Conservation (phyloP, 1,140 invertebrate species). For the Cherax destructor region DNA sequence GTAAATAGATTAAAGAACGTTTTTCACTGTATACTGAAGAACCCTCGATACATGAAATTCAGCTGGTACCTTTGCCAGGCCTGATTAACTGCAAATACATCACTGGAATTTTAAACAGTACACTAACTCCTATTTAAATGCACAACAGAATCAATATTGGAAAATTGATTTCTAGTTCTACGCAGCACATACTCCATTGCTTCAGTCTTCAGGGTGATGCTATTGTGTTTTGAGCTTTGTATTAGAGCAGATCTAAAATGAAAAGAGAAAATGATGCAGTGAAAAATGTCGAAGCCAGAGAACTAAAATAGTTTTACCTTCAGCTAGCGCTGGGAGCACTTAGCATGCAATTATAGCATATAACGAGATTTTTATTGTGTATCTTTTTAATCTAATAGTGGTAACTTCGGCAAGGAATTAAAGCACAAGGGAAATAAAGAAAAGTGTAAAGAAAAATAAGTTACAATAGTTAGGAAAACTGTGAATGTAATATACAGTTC, state of each 20-base stretch:
- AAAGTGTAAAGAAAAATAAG: not conserved
- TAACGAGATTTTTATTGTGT: no score
- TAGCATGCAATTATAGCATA: not conserved
- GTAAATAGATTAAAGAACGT: not conserved
- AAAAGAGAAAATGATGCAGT: constrained; percentile 18
- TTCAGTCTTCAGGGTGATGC: constrained; percentile 26
- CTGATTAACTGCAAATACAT: not conserved
- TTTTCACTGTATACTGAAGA: not conserved
- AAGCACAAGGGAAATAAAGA: not conserved
- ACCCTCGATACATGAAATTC: not conserved
- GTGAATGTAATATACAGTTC: not conserved
- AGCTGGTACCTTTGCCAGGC: not conserved
- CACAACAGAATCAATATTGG: not conserved
- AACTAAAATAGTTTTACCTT: not conserved
- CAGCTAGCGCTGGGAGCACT: not conserved
- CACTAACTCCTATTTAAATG: not conserved
- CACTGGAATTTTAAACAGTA: constrained; percentile 25
- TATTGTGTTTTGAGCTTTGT: constrained; percentile 13
- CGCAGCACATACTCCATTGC: constrained; percentile 23
- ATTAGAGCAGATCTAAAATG: constrained; percentile 27
- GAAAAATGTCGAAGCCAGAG: not conserved
- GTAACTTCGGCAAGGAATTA: not conserved
- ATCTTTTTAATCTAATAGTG: no score
- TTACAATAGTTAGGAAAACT: not conserved
- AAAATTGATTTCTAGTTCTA: constrained; percentile 18